A percentile compares a stretch with the other conserved stretches of the same genome.
phyloP scores from a whole-genome alignment of 2,888 invertebrate species.

The Orchesella flavescens region DNA sequence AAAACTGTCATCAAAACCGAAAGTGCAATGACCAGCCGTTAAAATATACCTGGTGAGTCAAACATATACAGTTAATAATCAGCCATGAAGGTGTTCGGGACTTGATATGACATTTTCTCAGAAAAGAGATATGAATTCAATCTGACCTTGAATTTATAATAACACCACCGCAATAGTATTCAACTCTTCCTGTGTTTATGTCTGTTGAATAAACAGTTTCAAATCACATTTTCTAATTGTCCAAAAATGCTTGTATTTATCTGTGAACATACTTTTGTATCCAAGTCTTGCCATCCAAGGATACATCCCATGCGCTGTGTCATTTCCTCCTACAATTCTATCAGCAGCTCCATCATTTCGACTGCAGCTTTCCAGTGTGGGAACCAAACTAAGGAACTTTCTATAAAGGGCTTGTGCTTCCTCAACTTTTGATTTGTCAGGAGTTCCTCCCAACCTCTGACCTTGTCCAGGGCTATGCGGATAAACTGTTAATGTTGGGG shows the following conservation, averaged over 20 bases:
- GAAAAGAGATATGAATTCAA: too few species aligned
- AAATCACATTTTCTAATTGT: too few species aligned
- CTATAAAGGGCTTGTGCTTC: neutral
- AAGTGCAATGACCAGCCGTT: slow-evolving; percentile 63
- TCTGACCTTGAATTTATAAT: slow-evolving; percentile 38
- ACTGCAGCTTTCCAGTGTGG: slow-evolving; percentile 61
- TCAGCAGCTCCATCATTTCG: slow-evolving; percentile 3
- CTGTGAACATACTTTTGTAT: slow-evolving; percentile 52
- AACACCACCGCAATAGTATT: slow-evolving; percentile 66
- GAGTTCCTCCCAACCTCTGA: neutral
- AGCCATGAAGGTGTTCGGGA: too few species aligned
- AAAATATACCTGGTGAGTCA: slow-evolving; percentile 53
- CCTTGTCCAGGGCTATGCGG: neutral
- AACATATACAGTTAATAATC: too few species aligned
- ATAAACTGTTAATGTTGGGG: neutral
- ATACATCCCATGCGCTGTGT: slow-evolving; percentile 46
- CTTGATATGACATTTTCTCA: too few species aligned
- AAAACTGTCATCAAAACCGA: slow-evolving; percentile 52
- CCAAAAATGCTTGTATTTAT: too few species aligned
- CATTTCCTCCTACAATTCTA: slow-evolving; percentile 61
- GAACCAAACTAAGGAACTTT: slow-evolving; percentile 51
- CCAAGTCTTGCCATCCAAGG: slow-evolving; percentile 63
- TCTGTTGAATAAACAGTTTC: too few species aligned
- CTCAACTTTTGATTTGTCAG: neutral
- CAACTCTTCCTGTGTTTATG: slow-evolving; percentile 45